phyloP scores from a whole-genome alignment of 2,797 vertebrate genomes.

The Sebastes hubbsi region DNA sequence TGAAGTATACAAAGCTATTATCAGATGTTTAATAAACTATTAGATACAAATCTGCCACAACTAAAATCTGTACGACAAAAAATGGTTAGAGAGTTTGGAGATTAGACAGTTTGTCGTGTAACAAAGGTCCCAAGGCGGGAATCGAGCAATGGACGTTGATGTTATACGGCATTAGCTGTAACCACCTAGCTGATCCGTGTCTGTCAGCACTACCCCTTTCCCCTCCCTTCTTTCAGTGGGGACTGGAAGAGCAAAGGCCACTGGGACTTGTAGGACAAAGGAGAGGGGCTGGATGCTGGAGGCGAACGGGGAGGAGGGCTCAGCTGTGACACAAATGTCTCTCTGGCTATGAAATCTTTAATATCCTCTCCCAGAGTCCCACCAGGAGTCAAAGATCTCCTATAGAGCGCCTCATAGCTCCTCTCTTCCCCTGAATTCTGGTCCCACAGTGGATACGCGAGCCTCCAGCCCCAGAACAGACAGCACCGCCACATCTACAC shows the following conservation, averaged over 20 bases:
- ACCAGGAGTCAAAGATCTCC: slow-evolving; percentile 36
- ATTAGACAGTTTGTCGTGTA: too few relatives aligned
- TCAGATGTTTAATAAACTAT: neutral
- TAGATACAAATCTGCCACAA: neutral
- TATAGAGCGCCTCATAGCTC: slow-evolving; percentile 1
- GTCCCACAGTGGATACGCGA: slow-evolving; percentile 6
- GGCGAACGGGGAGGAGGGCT: slow-evolving; percentile 62
- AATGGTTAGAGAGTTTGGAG: neutral
- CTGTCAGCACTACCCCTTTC: slow-evolving; percentile 1
- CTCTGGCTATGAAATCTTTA: slow-evolving; percentile 59
- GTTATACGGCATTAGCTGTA: too few relatives aligned
- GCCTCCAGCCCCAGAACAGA: neutral
- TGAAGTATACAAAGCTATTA: neutral
- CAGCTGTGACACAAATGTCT: slow-evolving; percentile 76
- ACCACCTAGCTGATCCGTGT: neutral
- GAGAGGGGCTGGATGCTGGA: slow-evolving; percentile 59
- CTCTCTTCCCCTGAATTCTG: slow-evolving; percentile 14
- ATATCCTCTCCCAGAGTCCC: slow-evolving; percentile 38
- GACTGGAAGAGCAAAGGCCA: slow-evolving; percentile 52
- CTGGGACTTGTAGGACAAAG: slow-evolving; percentile 73
- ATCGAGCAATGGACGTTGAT: fast-evolving
- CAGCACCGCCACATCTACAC: neutral
- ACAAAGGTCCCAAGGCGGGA: too few relatives aligned
- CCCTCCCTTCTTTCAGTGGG: neutral
- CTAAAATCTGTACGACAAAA: neutral